Conservation (phyloP, 2,797 vertebrate species). For the Peromyscus melanophrys region DNA sequence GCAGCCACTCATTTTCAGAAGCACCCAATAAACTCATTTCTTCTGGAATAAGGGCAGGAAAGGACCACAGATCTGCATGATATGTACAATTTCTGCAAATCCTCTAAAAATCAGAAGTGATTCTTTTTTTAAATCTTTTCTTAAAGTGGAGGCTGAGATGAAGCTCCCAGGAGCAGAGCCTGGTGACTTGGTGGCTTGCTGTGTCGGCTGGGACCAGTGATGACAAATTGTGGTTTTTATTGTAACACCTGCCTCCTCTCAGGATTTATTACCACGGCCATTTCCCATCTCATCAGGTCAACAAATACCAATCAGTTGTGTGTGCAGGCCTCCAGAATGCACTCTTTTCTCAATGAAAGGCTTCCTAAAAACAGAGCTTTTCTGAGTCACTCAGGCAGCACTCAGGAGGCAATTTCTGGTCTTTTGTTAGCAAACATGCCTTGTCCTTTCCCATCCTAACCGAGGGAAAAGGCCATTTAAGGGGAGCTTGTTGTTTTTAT, state of each 20-base stretch:
- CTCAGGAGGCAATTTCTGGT: constrained; percentile 66
- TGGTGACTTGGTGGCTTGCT: background rate
- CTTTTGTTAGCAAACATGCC: constrained; percentile 72
- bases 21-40: constrained; percentile 1
- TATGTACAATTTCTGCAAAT: constrained; percentile 51
- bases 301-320: constrained; percentile 61
- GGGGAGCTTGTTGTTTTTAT: background rate
- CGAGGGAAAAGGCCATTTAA: constrained; percentile 10
- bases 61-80: constrained; percentile 15
- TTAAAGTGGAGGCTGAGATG: background rate
- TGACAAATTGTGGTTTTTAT: constrained; percentile 42
- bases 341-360: constrained; percentile 36
- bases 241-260: constrained; percentile 31
- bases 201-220: background rate
- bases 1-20: background rate
- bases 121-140: background rate
- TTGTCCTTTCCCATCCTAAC: constrained; percentile 21
- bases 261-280: constrained; percentile 50
- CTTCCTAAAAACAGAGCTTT: constrained; percentile 62
- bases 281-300: constrained; percentile 72
- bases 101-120: background rate
- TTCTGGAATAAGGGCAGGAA: constrained; percentile 53
- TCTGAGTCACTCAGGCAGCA: background rate
- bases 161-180: background rate
- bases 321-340: background rate